These are phyloP conservation scores for Semaprochilodus insignis DNA, from an alignment of 2,797 vertebrate species.

Conservation along the genomic window DNA sequence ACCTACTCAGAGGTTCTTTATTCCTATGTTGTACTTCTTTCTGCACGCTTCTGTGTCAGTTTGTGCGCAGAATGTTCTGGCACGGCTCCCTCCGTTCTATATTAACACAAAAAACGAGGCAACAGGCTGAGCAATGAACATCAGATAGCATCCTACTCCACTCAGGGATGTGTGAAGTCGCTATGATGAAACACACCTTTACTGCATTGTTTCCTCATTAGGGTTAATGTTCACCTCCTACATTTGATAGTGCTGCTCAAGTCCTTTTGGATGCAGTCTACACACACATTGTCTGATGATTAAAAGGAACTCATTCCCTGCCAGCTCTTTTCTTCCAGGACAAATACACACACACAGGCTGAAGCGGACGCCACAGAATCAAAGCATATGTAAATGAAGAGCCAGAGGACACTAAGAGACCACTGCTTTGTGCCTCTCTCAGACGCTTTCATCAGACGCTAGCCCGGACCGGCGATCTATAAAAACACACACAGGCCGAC, in stretches of 20 bases:
- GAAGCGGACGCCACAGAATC: conserved; percentile 71
- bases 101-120: conserved; percentile 60
- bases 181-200: conserved; percentile 47
- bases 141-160: conserved; percentile 62
- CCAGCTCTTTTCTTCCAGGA: conserved; percentile 36
- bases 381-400: conserved; percentile 65
- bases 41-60: neutral
- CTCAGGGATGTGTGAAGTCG: conserved; percentile 48
- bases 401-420: conserved; percentile 67
- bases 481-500: conserved; percentile 54
- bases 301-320: conserved; percentile 4
- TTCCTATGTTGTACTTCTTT: too few relatives aligned
- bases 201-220: conserved; percentile 66
- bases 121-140: conserved; percentile 58
- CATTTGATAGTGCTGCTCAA: conserved; percentile 54
- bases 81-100: conserved; percentile 46
- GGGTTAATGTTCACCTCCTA: conserved; percentile 67
- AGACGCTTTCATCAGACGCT: conserved; percentile 63
- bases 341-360: conserved; percentile 44
- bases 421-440: conserved; percentile 63
- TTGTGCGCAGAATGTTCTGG: neutral
- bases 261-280: conserved; percentile 39
- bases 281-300: conserved; percentile 45
- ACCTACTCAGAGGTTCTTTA: neutral
- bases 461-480: conserved; percentile 57